Base-by-base conservation (phyloP, 2,797 vertebrate genomes). In the Cirrhinus molitorella region DNA sequence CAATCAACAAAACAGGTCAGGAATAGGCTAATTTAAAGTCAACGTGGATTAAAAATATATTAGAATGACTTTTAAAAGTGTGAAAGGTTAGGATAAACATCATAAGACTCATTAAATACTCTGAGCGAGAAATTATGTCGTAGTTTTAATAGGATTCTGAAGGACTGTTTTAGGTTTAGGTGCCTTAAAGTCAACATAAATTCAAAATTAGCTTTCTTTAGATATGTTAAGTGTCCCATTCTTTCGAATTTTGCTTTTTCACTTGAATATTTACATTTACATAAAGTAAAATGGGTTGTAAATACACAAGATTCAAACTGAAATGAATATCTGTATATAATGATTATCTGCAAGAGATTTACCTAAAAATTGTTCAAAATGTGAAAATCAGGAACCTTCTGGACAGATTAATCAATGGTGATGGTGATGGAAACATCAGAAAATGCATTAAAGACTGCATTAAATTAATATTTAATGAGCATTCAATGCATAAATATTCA, bases 21-120 rank as follows among this genome's bases (percentile, higher is more conserved):
- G 21, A 70, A 37, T 51, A 23, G 25, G 53, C 25, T 59, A 23
- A 83, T 57, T 25, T 77, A 17, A 43, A 65, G 75, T 78, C 75
- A 59, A 4, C 10, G 7, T 47, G 28, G 77, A 79, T 79, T 40
- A 51, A 68, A 78, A 55, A 68, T 66, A 79, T 19, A 77, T 77
- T 66, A 59, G 47, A 81, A 81, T 34, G 65, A 79, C 77, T 68
- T 79, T 79, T 40, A 37, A 37, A 53, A 79, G 77, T 84, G 49
- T 23, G 13, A 53, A 67, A 73, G 77, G 47, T 86, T 79, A 74
- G 78, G 72, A 86, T 83, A 84, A 80, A 86, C 81, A 84, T 81
- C 77, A 76, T 65, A 80, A 61, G 63, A 49, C 71, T 83, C 66
- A 55, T 31, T 86, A 57, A 80, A 79, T 78, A 68, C 40, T 49